These are phyloP conservation scores for Mirza zaza DNA, from an alignment of 2,113 vertebrate genomes.

Conservation along the genomic window DNA sequence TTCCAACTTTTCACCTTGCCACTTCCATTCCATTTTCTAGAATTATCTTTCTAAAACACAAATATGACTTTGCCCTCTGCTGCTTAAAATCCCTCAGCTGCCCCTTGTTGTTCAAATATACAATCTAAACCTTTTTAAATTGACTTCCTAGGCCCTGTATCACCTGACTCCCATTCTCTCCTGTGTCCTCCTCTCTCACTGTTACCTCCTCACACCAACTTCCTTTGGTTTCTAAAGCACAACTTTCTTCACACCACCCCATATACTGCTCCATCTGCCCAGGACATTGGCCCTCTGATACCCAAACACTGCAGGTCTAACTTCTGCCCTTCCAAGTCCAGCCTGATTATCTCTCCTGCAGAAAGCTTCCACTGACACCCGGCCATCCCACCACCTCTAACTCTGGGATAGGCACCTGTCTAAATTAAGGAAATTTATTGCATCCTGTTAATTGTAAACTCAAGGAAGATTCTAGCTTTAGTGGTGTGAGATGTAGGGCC, in stretches of 20 bases:
- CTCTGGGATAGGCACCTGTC: background rate
- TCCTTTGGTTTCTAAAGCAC: background rate
- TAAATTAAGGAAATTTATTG: background rate
- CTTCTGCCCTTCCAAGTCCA: background rate
- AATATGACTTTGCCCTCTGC: background rate
- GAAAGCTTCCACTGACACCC: background rate
- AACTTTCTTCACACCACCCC: background rate
- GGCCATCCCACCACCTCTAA: background rate
- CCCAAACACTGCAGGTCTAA: background rate
- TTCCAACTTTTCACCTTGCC: background rate
- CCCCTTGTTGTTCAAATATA: background rate
- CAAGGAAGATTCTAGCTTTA: background rate
- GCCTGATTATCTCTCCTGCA: background rate
- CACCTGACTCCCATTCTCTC: background rate
- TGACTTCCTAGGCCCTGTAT: background rate
- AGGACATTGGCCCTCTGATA: background rate
- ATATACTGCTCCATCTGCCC: background rate
- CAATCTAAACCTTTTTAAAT: background rate
- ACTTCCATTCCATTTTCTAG: background rate
- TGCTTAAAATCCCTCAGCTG: background rate
- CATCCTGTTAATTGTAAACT: background rate
- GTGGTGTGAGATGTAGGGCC: background rate
- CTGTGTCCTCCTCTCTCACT: background rate
- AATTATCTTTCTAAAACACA: background rate
- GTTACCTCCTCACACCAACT: background rate